A percentile compares a stretch with the other conserved stretches of the same genome.
phyloP scores from a whole-genome alignment of 1,140 invertebrate species.

The Sitodiplosis mosellana region DNA sequence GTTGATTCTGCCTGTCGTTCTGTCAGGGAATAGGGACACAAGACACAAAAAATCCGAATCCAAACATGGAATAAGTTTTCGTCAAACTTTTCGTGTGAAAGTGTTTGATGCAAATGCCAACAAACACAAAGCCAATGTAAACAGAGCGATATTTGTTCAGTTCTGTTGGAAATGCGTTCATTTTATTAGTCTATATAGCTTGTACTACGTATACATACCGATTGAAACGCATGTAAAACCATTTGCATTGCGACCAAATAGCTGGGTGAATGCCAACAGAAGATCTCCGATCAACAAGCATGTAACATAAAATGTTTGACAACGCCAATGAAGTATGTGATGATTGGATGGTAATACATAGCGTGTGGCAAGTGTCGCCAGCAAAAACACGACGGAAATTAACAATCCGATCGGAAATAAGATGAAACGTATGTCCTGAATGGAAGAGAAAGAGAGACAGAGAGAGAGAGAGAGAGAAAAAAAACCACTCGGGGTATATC shows the following conservation, averaged over 20 bases:
- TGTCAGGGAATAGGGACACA: too few species aligned
- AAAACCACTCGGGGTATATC: constrained; percentile 5
- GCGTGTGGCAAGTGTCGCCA: constrained; percentile 52
- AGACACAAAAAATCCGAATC: too few species aligned
- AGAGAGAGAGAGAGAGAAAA: too few species aligned
- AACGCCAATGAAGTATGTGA: constrained; percentile 67
- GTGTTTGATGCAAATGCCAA: too few species aligned
- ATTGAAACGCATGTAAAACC: constrained; percentile 37
- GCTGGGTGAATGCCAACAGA: constrained; percentile 51
- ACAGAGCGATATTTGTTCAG: too few species aligned
- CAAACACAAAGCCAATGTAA: too few species aligned
- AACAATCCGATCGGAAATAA: constrained; percentile 56
- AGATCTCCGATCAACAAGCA: constrained; percentile 60
- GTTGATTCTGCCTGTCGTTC: too few species aligned
- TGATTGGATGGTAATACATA: constrained; percentile 58
- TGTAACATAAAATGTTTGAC: constrained; percentile 63
- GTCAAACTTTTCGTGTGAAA: too few species aligned
- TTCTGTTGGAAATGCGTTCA: too few species aligned
- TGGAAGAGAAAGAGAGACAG: too few species aligned
- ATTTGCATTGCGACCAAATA: constrained; percentile 35
- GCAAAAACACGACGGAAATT: constrained; percentile 55
- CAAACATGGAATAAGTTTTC: too few species aligned
- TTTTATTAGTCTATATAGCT: too few species aligned
- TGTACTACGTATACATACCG: constrained; percentile 31
- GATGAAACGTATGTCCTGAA: constrained; percentile 35